Percentiles rank a stretch among this genome's conserved stretches.
phyloP scores from a whole-genome alignment of 2,113 vertebrate genomes.

The Ciconia maguari region DNA sequence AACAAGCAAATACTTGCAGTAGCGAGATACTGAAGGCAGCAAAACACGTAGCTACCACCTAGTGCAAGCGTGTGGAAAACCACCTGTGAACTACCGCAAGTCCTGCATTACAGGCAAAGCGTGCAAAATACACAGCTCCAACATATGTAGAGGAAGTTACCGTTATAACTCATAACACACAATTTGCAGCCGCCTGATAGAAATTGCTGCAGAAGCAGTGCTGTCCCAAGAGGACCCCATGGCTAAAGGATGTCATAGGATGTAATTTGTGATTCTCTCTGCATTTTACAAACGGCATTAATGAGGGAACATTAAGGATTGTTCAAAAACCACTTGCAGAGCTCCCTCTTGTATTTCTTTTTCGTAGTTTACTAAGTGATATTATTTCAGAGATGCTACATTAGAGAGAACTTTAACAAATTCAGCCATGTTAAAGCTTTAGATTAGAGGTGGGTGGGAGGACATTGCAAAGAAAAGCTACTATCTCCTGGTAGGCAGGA shows the following conservation, averaged over 20 bases:
- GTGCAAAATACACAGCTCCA: neutral
- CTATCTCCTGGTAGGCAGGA: neutral
- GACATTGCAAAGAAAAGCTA: neutral
- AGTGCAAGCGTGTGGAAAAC: accelerated
- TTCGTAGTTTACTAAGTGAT: neutral
- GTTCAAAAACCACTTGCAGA: neutral
- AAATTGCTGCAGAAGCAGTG: accelerated
- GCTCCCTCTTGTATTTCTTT: neutral
- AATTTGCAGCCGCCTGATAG: accelerated
- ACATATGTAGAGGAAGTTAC: accelerated
- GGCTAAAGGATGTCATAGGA: too few relatives aligned
- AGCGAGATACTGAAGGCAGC: neutral
- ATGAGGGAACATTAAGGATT: neutral
- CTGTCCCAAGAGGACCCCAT: neutral
- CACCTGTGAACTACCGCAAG: accelerated
- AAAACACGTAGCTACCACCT: accelerated
- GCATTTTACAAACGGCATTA: neutral
- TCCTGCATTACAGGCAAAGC: accelerated
- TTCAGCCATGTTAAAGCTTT: neutral
- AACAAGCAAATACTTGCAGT: neutral
- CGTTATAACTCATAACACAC: accelerated
- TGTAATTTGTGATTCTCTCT: neutral
- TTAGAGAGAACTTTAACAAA: neutral
- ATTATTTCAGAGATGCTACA: neutral
- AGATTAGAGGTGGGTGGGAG: neutral